A percentile compares a stretch with the other conserved stretches of the same genome.
Evolutionary conservation across 2,113 vertebrate species (phyloP).

Genomic region (Epinephelus cyanopodus): DNA sequence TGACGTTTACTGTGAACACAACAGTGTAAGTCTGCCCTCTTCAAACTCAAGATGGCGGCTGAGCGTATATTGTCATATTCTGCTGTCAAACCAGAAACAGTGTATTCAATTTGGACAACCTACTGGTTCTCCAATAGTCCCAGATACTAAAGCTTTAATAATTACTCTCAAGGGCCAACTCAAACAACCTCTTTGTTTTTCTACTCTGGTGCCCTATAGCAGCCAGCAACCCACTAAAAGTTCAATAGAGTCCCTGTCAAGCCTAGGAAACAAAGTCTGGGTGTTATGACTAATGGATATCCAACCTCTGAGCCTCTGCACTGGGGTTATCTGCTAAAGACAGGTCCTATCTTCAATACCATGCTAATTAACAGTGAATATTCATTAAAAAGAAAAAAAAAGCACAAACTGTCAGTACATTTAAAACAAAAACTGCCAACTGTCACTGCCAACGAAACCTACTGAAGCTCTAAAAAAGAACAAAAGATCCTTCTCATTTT

Average conservation of each 20-base stretch:
- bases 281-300: constrained; percentile 53
- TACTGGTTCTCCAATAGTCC: constrained; percentile 38
- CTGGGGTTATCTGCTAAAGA: constrained; percentile 53
- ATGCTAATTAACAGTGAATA: constrained; percentile 65
- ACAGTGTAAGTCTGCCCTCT: constrained; percentile 54
- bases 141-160: constrained; percentile 58
- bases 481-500: constrained; percentile 59
- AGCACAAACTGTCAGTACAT: constrained; percentile 40
- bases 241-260: constrained; percentile 55
- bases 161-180: constrained; percentile 64
- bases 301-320: constrained; percentile 53
- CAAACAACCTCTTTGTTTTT: constrained; percentile 61
- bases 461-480: constrained; percentile 58
- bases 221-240: constrained; percentile 36
- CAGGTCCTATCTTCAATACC: constrained; percentile 35
- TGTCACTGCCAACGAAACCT: constrained; percentile 43
- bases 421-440: constrained; percentile 54
- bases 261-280: constrained; percentile 40
- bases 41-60: constrained; percentile 56
- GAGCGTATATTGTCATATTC: constrained; percentile 59
- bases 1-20: constrained; percentile 80
- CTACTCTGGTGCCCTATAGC: constrained; percentile 26
- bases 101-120: constrained; percentile 54
- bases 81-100: constrained; percentile 64
- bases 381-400: constrained; percentile 17